These are phyloP conservation scores for Cacatua alba DNA, from an alignment of 2,113 vertebrate genomes.

Conservation along the genomic window DNA sequence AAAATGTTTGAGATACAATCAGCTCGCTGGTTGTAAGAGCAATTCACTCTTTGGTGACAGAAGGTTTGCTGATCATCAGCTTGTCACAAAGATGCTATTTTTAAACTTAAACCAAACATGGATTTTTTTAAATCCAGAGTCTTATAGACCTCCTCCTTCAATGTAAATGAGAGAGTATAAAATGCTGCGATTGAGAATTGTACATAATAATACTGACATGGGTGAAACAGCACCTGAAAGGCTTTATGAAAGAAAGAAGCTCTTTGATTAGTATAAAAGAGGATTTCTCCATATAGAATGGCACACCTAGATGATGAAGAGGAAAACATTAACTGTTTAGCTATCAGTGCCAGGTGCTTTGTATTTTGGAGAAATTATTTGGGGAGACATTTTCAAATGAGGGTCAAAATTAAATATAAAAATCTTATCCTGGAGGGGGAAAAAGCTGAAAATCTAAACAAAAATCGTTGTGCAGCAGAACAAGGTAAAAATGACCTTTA, in stretches of 20 bases:
- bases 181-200: neutral
- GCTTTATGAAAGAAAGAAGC: neutral
- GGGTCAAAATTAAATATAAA: neutral
- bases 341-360: neutral
- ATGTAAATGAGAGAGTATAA: neutral
- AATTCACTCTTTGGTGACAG: neutral
- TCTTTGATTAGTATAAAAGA: neutral
- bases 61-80: neutral
- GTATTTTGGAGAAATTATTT: neutral
- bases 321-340: neutral
- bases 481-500: neutral
- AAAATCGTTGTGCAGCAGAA: neutral
- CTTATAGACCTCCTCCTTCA: neutral
- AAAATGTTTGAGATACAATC: neutral
- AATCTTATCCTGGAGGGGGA: neutral
- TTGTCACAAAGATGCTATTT: conserved; percentile 7
- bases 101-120: neutral
- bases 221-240: neutral
- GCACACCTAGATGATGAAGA: neutral
- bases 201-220: neutral
- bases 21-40: neutral
- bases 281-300: neutral
- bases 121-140: neutral
- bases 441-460: neutral
- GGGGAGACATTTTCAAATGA: neutral